phyloP scores from a whole-genome alignment of 1,140 invertebrate species.

The Augochlora pura region DNA sequence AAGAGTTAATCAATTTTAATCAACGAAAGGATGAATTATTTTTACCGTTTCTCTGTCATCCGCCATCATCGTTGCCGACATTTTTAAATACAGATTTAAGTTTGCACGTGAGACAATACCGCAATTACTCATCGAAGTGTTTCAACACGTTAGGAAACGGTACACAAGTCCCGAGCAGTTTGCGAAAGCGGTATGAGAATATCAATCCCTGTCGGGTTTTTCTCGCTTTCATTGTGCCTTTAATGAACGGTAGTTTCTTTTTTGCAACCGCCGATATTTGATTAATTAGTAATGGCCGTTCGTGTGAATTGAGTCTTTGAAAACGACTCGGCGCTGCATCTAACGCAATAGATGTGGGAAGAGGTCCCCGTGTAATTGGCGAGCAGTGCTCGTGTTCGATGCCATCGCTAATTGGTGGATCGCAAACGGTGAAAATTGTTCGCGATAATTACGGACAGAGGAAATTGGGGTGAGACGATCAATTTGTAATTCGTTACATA shows the following conservation, averaged over 20 bases:
- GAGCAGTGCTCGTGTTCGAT: constrained; percentile 39
- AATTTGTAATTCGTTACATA: neutral
- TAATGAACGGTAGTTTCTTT: neutral
- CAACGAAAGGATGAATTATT: no score
- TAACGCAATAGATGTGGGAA: constrained; percentile 50
- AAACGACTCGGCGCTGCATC: constrained; percentile 21
- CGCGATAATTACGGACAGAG: constrained; percentile 40
- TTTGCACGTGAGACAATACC: no score
- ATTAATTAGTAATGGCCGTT: constrained; percentile 43
- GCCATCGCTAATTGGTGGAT: constrained; percentile 54
- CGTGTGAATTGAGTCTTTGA: constrained; percentile 39
- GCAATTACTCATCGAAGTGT: no score
- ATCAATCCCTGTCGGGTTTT: neutral
- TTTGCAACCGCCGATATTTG: constrained; percentile 11
- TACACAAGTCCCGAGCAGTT: neutral
- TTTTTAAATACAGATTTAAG: no score
- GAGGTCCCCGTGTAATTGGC: constrained; percentile 51
- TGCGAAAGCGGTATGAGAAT: constrained; percentile 10
- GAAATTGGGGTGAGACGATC: constrained; percentile 48
- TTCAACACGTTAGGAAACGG: neutral
- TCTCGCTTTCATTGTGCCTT: neutral
- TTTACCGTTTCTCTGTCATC: no score
- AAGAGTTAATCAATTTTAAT: no score
- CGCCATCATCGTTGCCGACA: no score
- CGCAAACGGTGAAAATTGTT: constrained; percentile 42